Evolutionary conservation across 2,888 invertebrate species (phyloP).

Genomic region (Vandiemenella viatica): DNA sequence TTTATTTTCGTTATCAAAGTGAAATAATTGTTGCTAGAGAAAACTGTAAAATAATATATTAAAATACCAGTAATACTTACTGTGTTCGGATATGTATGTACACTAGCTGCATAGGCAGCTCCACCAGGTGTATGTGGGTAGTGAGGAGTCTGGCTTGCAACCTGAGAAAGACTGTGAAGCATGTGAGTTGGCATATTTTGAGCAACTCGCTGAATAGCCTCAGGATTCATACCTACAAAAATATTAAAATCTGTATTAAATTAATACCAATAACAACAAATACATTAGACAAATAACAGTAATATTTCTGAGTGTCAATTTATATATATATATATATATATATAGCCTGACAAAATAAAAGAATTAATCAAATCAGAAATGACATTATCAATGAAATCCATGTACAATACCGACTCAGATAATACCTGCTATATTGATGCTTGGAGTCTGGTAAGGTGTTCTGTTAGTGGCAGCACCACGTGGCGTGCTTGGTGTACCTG

Average conservation of each 20-base stretch:
- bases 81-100: constrained; percentile 58
- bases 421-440: constrained; percentile 25
- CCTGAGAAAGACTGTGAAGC: constrained; percentile 53
- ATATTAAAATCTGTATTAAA: constrained; percentile 3
- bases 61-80: no score
- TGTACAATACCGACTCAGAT: not conserved
- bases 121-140: constrained; percentile 54
- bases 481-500: constrained; percentile 60
- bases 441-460: constrained; percentile 40
- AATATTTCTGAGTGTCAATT: no score
- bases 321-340: no score
- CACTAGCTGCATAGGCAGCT: constrained; percentile 34
- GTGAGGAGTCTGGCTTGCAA: constrained; percentile 48
- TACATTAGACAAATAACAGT: not conserved
- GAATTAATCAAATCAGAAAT: no score
- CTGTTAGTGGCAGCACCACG: constrained; percentile 38
- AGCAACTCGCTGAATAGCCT: constrained; percentile 54
- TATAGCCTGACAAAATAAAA: no score
- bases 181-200: constrained; percentile 54
- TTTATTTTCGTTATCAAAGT: no score
- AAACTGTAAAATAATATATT: no score
- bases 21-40: no score
- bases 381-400: not conserved
- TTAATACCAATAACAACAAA: not conserved
- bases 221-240: constrained; percentile 40